Conservation (phyloP, 2,797 vertebrate genomes). For the Philypnodon macrostomus region DNA sequence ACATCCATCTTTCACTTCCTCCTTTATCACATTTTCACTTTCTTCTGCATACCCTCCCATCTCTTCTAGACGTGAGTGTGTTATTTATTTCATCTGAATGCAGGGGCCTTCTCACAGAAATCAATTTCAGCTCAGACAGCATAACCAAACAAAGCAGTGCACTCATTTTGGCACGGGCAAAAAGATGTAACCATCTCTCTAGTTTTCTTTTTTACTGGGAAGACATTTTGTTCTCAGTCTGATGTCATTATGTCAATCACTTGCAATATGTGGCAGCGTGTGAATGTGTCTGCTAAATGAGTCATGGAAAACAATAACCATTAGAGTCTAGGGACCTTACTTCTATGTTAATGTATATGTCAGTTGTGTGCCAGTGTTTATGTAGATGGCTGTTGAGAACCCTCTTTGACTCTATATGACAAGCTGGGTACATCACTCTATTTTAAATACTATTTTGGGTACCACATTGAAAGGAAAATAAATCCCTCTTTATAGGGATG, state of each 20-base stretch:
- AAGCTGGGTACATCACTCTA: too few species aligned
- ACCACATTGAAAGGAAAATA: too few species aligned
- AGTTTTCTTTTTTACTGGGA: constrained; percentile 63
- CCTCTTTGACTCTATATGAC: too few species aligned
- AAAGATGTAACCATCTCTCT: constrained; percentile 64
- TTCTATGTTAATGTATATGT: constrained; percentile 53
- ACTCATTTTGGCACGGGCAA: constrained; percentile 65
- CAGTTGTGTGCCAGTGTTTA: constrained; percentile 21
- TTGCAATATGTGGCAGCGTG: constrained; percentile 69
- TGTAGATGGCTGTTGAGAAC: too few species aligned
- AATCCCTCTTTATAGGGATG: too few species aligned
- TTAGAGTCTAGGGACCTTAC: constrained; percentile 57
- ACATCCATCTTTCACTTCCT: constrained; percentile 54
- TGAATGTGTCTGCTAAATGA: constrained; percentile 73
- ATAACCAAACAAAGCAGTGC: constrained; percentile 76
- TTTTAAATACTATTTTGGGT: too few species aligned
- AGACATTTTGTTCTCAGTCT: constrained; percentile 80
- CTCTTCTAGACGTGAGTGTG: too few species aligned
- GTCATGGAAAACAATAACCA: constrained; percentile 62
- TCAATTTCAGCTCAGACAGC: constrained; percentile 78
- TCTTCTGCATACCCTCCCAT: constrained; percentile 44
- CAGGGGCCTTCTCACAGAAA: constrained; percentile 74
- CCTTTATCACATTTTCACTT: constrained; percentile 43
- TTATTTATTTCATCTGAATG: constrained; percentile 78
- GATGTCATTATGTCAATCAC: constrained; percentile 77